These are phyloP conservation scores for Chinchilla lanigera DNA, from an alignment of 2,113 vertebrate species.

Conservation along the genomic window DNA sequence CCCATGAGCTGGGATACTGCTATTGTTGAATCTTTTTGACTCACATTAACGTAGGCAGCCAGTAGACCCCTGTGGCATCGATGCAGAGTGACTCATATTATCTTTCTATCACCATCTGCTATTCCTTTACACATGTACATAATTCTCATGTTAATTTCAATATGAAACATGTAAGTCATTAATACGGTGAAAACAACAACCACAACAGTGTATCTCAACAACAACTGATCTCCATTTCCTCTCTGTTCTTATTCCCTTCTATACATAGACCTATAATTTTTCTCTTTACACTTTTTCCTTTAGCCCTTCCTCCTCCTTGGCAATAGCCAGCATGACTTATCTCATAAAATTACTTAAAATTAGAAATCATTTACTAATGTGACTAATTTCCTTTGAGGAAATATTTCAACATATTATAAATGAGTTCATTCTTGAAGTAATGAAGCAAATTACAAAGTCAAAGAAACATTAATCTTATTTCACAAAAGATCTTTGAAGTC, in stretches of 20 bases:
- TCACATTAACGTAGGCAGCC: background rate
- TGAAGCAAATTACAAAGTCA: slow-evolving; percentile 61
- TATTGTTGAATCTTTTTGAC: background rate
- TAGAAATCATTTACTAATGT: slow-evolving; percentile 52
- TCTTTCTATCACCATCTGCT: background rate
- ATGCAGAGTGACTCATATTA: background rate
- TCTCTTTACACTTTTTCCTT: background rate
- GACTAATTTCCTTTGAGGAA: slow-evolving; percentile 67
- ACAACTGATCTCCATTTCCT: background rate
- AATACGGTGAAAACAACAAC: background rate
- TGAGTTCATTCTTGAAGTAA: slow-evolving; percentile 62
- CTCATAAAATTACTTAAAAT: background rate
- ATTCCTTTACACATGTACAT: background rate
- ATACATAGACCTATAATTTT: background rate
- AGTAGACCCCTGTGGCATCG: background rate
- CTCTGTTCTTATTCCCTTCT: background rate
- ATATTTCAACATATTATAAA: slow-evolving; percentile 63
- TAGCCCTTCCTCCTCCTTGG: background rate
- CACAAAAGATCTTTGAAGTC: slow-evolving; percentile 21
- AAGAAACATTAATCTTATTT: slow-evolving; percentile 63
- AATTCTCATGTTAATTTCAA: background rate
- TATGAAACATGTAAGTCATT: background rate
- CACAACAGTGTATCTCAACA: background rate
- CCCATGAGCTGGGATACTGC: background rate
- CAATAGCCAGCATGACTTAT: background rate